Base-by-base conservation (phyloP, 2,797 vertebrate genomes). In the Holocentrus rufus region DNA sequence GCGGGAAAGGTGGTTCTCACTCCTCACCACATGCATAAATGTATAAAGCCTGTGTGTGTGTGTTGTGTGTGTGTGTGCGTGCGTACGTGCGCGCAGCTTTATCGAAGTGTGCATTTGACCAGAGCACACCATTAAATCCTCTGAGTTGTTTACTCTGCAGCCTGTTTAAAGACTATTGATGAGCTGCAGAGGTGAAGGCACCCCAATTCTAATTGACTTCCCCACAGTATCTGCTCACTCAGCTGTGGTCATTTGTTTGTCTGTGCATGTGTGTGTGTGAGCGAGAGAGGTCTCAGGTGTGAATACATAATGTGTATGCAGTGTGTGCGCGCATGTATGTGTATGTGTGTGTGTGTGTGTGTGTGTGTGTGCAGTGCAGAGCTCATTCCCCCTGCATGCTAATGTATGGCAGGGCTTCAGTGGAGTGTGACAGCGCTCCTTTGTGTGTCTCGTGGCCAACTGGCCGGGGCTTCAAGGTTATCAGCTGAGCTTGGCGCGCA, bases 141-240 rank as follows among this genome's bases (percentile, higher is more conserved):
- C 53, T 69, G 62, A 58, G 67, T 74, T 85, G 79, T 90, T 86
- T 88, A 77, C 76, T 27, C 72, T 82, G 76, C 82, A 87, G 85
- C 59, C 76, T 82, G 75, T 88, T 88, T 80, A 85, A 82, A 54
- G 78, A 85, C 71, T 91, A 88, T 90, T 87, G 89, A 93, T 89
- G 83, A 84, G 81, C 77, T 82, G 82, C 76, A 85, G 80, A 80
- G 82, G 86, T 80, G 70, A 90, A 84, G 66, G 74, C 5, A 17
- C 75, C 65, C 74, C 66, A 52, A 2, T 69, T 83, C 59, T 90
- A 88, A 91, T 87, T 82, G 85, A 89, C 90, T 89, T 76, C 84
- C 71, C 69, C 34, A 11, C 60, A 87, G 70, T 68, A 64, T 68
- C 75, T 81, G 76, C 73, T 73, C 63, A 4, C 63, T 87, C 81